Evolutionary conservation across 2,113 vertebrate species (phyloP), one percentile per base, ranked within the genome.

Genomic region (Proteles cristata): DNA sequence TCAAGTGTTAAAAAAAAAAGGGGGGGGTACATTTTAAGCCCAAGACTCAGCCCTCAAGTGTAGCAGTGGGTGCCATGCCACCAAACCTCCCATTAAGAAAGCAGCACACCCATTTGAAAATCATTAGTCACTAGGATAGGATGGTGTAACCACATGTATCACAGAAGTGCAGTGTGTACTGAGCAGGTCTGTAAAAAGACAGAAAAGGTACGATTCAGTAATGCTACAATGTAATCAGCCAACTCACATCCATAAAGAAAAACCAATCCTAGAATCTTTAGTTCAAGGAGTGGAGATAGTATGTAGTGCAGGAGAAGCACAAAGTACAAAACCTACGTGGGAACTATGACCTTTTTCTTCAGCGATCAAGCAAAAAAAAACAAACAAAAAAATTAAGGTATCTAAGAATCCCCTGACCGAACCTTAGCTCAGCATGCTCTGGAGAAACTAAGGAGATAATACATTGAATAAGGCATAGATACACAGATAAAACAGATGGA

Each of bases 141-240:
- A 97, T 91, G 88, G 88, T 86, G 83, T 35, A 83, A 69, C 65
- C 92, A 90, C 0, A 0, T 0, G 0, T 84, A 81, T 9, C 88
- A 73, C 0, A 5, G 86, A 93, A 94, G 63, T 26, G 94, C 93
- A 96, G 96, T 80, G 8, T 33, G 33, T 16, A 45, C 26, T 65
- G 96, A 97, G 94, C 92, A 95, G 90, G 94, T 94, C 96, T 98
- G 94, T 96, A 98, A 97, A 93, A 76, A 88, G 23, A 43, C 26
- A 92, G 55, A 85, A 96, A 97, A 71, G 98, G 97, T 90, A 98
- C 88, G 94, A 98, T 93, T 98, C 85, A 31, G 86, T 98, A 97
- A 98, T 87, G 93, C 35, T 0, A 55, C 90, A 50, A 98, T 97
- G 94, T 95, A 90, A 98, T 91, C 92, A 91, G 96, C 90, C 95